A percentile compares a stretch with the other conserved stretches of the same genome.
These are phyloP conservation scores for Amorpha juglandis DNA, from an alignment of 2,888 invertebrate species.

Conservation along the genomic window DNA sequence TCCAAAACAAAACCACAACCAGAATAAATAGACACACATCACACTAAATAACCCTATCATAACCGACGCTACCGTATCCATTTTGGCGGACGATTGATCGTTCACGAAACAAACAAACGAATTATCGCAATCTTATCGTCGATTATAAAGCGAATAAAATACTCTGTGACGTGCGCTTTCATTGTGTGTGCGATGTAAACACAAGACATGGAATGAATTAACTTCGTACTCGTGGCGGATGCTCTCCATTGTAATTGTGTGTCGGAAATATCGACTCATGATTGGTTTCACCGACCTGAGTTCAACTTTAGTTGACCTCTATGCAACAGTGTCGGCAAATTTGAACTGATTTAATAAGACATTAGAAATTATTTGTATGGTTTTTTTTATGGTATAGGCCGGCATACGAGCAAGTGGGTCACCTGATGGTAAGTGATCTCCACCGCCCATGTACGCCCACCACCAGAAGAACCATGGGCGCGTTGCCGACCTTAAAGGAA, in stretches of 20 bases:
- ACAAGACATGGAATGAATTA: not conserved
- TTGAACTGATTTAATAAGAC: too few relatives aligned
- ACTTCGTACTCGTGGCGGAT: not conserved
- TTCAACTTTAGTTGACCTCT: too few relatives aligned
- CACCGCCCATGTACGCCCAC: too few relatives aligned
- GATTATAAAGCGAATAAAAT: not conserved
- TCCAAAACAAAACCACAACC: constrained; percentile 78
- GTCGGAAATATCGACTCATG: not conserved
- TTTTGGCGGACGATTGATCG: constrained; percentile 37
- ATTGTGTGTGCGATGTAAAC: not conserved
- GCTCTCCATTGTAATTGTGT: not conserved
- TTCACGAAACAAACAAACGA: not conserved
- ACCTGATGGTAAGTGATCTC: too few relatives aligned
- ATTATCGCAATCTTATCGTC: constrained; percentile 29
- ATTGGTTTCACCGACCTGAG: not conserved
- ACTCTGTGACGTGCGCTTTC: not conserved
- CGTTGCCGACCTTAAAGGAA: too few relatives aligned
- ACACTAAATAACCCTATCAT: constrained; percentile 55
- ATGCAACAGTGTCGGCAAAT: too few relatives aligned
- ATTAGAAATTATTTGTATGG: too few relatives aligned
- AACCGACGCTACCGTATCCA: constrained; percentile 56
- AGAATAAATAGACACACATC: constrained; percentile 68
- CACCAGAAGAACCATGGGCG: too few relatives aligned
- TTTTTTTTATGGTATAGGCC: too few relatives aligned
- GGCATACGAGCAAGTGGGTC: too few relatives aligned